phyloP scores from a whole-genome alignment of 2,888 invertebrate genomes.

The Nephrotoma flavescens region DNA sequence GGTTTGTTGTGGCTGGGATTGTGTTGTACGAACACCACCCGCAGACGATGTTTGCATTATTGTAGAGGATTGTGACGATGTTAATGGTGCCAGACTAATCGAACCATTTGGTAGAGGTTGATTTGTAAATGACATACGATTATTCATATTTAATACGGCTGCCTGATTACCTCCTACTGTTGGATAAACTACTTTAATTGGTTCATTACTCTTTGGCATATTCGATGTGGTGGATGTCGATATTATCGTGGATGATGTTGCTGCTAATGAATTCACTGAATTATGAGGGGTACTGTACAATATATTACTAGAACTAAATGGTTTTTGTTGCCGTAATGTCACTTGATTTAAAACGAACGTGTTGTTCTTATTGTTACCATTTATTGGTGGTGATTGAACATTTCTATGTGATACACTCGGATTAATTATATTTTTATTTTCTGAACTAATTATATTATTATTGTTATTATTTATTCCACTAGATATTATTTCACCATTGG shows the following conservation, averaged over 20 bases:
- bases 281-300: background rate
- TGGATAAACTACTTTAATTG: slow-evolving; percentile 40
- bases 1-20: slow-evolving; percentile 22
- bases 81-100: slow-evolving; percentile 41
- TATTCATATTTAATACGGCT: slow-evolving; percentile 29
- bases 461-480: slow-evolving; percentile 2
- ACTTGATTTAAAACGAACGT: slow-evolving; percentile 4
- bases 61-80: slow-evolving; percentile 14
- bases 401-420: background rate
- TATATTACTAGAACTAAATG: background rate
- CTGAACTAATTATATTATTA: background rate
- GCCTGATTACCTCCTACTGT: slow-evolving; percentile 18
- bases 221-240: slow-evolving; percentile 12
- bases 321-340: slow-evolving; percentile 7
- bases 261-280: slow-evolving; percentile 14
- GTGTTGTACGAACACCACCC: slow-evolving; percentile 17
- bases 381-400: background rate
- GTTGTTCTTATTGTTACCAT: slow-evolving; percentile 6
- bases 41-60: slow-evolving; percentile 18
- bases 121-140: slow-evolving; percentile 45
- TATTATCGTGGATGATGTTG: slow-evolving; percentile 2
- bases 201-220: slow-evolving; percentile 36
- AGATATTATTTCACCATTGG: slow-evolving; percentile 37
- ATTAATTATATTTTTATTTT: slow-evolving; percentile 1
- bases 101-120: slow-evolving; percentile 57